phyloP scores from a whole-genome alignment of 2,113 vertebrate species.

The Atractosteus spatula region DNA sequence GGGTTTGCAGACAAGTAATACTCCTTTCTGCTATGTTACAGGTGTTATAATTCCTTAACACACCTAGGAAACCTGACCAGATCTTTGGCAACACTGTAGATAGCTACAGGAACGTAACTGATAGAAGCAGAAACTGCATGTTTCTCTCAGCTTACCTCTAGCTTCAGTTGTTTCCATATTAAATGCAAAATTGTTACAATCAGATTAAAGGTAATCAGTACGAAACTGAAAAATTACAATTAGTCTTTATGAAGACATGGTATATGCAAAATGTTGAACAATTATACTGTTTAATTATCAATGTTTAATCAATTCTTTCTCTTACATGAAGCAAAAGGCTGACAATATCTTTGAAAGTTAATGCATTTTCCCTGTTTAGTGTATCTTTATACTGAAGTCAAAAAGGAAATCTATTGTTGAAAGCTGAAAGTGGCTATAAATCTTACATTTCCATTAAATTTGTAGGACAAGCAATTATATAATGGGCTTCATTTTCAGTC shows the following conservation, averaged over 20 bases:
- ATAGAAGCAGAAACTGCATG: too few relatives aligned
- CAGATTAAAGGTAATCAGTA: too few relatives aligned
- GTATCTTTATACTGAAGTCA: background rate
- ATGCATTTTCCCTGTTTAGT: background rate
- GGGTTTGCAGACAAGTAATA: too few relatives aligned
- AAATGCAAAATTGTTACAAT: too few relatives aligned
- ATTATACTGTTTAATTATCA: background rate
- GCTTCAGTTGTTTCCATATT: too few relatives aligned
- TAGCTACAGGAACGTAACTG: too few relatives aligned
- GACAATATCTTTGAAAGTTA: background rate
- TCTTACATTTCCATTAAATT: conserved; percentile 16
- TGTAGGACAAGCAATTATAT: conserved; percentile 3
- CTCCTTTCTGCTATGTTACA: too few relatives aligned
- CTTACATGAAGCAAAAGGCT: background rate
- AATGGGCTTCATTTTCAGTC: conserved; percentile 5
- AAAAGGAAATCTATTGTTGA: conserved; percentile 2
- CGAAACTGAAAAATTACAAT: background rate
- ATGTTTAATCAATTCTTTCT: conserved; percentile 14
- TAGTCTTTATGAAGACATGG: background rate
- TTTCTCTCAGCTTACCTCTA: too few relatives aligned
- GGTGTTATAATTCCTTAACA: too few relatives aligned
- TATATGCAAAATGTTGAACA: background rate
- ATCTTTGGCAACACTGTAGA: too few relatives aligned
- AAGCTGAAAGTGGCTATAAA: conserved; percentile 10
- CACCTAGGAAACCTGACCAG: too few relatives aligned